Conservation (phyloP, 2,797 vertebrate genomes). For the Rhyacichthys aspro region DNA sequence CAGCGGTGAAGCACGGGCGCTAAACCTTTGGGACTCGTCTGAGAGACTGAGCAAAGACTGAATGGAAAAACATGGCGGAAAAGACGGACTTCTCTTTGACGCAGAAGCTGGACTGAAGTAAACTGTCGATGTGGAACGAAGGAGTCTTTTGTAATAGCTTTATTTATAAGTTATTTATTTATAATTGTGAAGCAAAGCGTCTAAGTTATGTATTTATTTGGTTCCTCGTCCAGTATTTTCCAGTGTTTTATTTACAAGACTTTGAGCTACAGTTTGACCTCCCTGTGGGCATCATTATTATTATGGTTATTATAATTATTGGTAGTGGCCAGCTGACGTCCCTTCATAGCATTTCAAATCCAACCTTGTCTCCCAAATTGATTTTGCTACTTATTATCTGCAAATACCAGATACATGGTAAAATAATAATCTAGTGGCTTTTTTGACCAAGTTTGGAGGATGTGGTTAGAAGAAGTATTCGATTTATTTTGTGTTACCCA, state of each 20-base stretch:
- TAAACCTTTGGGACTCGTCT: slow-evolving; percentile 43
- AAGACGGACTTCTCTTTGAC: slow-evolving; percentile 36
- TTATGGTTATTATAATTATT: slow-evolving; percentile 62
- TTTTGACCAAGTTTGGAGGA: no score
- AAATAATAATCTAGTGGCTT: no score
- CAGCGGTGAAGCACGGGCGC: slow-evolving; percentile 84
- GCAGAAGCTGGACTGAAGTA: slow-evolving; percentile 38
- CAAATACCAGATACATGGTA: not conserved
- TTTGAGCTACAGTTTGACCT: slow-evolving; percentile 48
- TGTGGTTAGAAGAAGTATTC: no score
- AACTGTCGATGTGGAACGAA: slow-evolving; percentile 42
- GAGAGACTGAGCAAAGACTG: slow-evolving; percentile 35
- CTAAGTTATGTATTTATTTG: slow-evolving; percentile 78
- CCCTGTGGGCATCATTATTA: slow-evolving; percentile 47
- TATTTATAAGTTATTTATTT: slow-evolving; percentile 81
- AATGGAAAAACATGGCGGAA: slow-evolving; percentile 11
- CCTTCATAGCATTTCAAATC: slow-evolving; percentile 18
- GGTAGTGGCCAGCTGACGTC: slow-evolving; percentile 15
- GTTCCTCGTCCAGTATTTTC: slow-evolving; percentile 61
- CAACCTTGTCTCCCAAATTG: not conserved
- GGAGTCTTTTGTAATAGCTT: slow-evolving; percentile 57
- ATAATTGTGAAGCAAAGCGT: slow-evolving; percentile 59
- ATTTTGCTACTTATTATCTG: not conserved
- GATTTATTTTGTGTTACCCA: no score
- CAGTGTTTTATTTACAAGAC: slow-evolving; percentile 45